Percentiles rank a stretch among this genome's conserved stretches.
Conservation (phyloP, 2,797 vertebrate species). For the Molossus alvarezi region DNA sequence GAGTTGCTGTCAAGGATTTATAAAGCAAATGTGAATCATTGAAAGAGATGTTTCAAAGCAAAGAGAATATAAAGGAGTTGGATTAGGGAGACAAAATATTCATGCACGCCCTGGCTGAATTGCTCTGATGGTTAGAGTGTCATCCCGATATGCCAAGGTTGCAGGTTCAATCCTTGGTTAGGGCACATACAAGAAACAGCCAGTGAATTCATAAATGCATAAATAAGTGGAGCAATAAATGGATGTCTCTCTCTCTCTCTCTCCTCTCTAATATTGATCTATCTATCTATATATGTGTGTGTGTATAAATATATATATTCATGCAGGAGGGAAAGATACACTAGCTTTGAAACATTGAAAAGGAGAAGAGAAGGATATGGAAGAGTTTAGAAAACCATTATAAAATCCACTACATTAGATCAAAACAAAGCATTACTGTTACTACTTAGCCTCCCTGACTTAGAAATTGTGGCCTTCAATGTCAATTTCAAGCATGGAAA, state of each 20-base stretch:
- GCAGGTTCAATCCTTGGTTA: not conserved
- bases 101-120: not conserved
- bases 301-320: not conserved
- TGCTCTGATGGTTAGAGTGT: not conserved
- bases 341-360: not conserved
- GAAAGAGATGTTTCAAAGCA: conserved; percentile 51
- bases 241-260: not conserved
- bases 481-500: conserved; percentile 47
- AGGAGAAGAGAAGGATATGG: not conserved
- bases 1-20: not conserved
- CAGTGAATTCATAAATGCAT: not conserved
- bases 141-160: not conserved
- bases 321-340: not conserved
- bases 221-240: not conserved
- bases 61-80: conserved; percentile 54
- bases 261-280: not conserved
- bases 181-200: not conserved
- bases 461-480: conserved; percentile 35
- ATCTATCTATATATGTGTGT: too few relatives aligned
- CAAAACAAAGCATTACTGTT: conserved; percentile 9
- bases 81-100: conserved; percentile 36
- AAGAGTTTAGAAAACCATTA: not conserved
- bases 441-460: conserved; percentile 10
- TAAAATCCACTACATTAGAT: not conserved
- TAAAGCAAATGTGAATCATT: not conserved